A percentile compares a stretch with the other conserved stretches of the same genome.
phyloP scores from a whole-genome alignment of 2,888 invertebrate genomes.

The Reticulitermes lucifugus region DNA sequence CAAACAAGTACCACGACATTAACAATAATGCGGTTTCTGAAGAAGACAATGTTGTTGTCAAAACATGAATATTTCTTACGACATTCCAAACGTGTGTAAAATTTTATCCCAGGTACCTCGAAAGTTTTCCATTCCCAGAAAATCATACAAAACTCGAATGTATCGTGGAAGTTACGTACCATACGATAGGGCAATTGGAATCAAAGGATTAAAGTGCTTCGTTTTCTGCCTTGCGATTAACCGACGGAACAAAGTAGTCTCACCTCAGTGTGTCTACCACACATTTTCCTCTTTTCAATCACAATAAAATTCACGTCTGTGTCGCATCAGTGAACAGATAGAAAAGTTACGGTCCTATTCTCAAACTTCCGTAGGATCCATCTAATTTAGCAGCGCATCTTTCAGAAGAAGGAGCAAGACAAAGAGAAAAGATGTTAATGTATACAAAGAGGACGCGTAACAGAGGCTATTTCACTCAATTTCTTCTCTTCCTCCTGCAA shows the following conservation, averaged over 20 bases:
- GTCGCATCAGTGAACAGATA: not conserved
- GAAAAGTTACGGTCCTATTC: not conserved
- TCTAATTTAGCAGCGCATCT: constrained; percentile 30
- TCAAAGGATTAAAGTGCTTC: not conserved
- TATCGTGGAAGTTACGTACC: too few species aligned
- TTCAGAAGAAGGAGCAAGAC: not conserved
- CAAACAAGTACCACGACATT: too few species aligned
- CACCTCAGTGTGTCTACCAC: not conserved
- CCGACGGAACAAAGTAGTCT: not conserved
- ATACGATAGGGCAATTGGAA: not conserved
- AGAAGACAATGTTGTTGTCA: too few species aligned
- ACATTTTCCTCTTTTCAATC: not conserved
- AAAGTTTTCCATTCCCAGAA: too few species aligned
- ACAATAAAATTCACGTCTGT: constrained; percentile 17
- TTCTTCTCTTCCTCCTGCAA: not conserved
- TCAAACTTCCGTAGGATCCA: constrained; percentile 22
- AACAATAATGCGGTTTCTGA: too few species aligned
- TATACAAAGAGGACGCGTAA: constrained; percentile 15
- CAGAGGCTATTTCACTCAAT: constrained; percentile 1
- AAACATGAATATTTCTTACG: too few species aligned
- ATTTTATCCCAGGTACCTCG: too few species aligned
- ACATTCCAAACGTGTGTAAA: too few species aligned
- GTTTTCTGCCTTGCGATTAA: not conserved
- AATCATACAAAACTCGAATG: too few species aligned
- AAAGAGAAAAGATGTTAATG: constrained; percentile 18